Conservation (phyloP, 2,888 invertebrate species). For the Phyllotreta striolata region DNA sequence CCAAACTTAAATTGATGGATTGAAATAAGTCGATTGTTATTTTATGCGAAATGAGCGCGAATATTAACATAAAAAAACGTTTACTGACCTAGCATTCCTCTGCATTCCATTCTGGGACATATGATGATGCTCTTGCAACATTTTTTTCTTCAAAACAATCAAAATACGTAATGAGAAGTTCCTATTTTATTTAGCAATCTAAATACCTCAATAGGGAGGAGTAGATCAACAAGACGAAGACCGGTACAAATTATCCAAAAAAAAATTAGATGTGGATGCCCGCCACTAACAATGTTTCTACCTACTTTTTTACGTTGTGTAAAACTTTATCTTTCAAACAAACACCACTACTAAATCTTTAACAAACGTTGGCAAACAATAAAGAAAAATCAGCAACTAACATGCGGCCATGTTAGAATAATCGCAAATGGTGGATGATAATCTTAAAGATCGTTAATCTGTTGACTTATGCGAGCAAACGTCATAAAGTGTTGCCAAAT, state of each 20-base stretch:
- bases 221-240: slow-evolving; percentile 46
- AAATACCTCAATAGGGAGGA: slow-evolving; percentile 46
- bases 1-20: slow-evolving; percentile 10
- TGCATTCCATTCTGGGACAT: slow-evolving; percentile 73
- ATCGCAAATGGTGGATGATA: slow-evolving; percentile 45
- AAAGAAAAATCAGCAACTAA: slow-evolving; percentile 81
- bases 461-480: too few relatives aligned
- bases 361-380: slow-evolving; percentile 76
- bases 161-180: slow-evolving; percentile 39
- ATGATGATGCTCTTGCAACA: slow-evolving; percentile 69
- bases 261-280: slow-evolving; percentile 31
- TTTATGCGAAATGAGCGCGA: slow-evolving; percentile 21
- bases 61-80: slow-evolving; percentile 31
- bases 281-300: slow-evolving; percentile 32
- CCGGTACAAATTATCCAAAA: slow-evolving; percentile 43
- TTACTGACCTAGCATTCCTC: slow-evolving; percentile 65
- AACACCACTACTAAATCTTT: slow-evolving; percentile 64
- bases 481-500: too few relatives aligned
- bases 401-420: slow-evolving; percentile 84
- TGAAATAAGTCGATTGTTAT: neutral
- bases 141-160: slow-evolving; percentile 50
- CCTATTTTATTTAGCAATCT: slow-evolving; percentile 36
- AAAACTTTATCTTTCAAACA: slow-evolving; percentile 54
- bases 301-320: slow-evolving; percentile 27
- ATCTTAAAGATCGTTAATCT: too few relatives aligned